Evolutionary conservation across 2,888 invertebrate genomes (phyloP).

Genomic region (Anoplius nigerrimus): DNA sequence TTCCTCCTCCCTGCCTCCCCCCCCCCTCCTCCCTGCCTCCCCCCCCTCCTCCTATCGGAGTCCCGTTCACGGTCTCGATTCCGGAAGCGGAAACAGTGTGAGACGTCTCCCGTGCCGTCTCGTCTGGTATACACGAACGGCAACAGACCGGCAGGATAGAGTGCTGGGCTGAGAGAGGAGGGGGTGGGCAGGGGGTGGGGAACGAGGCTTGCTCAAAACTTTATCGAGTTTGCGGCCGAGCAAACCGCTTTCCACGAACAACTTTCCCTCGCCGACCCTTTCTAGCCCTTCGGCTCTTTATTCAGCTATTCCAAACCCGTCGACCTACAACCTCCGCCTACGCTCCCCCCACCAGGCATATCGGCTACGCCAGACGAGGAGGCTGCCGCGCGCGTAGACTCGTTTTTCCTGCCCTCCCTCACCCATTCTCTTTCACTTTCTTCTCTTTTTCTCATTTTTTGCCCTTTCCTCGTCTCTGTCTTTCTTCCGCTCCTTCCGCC

Average conservation of each 20-base stretch:
- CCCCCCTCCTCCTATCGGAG: constrained; percentile 16
- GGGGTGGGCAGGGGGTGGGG: background rate
- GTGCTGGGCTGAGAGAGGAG: background rate
- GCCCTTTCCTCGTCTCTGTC: background rate
- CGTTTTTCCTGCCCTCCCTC: constrained; percentile 17
- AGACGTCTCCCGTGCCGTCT: constrained; percentile 47
- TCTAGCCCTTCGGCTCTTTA: constrained; percentile 58
- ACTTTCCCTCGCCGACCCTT: constrained; percentile 60
- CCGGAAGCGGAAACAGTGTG: constrained; percentile 65
- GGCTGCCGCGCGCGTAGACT: constrained; percentile 37
- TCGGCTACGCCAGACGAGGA: constrained; percentile 13
- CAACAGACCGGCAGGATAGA: constrained; percentile 24
- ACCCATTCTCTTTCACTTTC: background rate
- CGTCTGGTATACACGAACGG: constrained; percentile 30
- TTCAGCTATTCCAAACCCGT: constrained; percentile 54
- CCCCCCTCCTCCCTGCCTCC: background rate
- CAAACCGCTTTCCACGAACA: constrained; percentile 67
- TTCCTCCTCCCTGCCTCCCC: background rate
- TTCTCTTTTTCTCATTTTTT: background rate
- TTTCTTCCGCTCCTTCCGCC: constrained; percentile 18
- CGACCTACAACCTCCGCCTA: constrained; percentile 35
- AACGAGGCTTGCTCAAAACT: constrained; percentile 60
- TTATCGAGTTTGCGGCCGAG: constrained; percentile 72
- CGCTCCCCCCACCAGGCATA: constrained; percentile 13
- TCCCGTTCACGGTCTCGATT: constrained; percentile 14